Conservation (phyloP, 1,140 invertebrate genomes). For the Stenopsyche tienmushanensis region DNA sequence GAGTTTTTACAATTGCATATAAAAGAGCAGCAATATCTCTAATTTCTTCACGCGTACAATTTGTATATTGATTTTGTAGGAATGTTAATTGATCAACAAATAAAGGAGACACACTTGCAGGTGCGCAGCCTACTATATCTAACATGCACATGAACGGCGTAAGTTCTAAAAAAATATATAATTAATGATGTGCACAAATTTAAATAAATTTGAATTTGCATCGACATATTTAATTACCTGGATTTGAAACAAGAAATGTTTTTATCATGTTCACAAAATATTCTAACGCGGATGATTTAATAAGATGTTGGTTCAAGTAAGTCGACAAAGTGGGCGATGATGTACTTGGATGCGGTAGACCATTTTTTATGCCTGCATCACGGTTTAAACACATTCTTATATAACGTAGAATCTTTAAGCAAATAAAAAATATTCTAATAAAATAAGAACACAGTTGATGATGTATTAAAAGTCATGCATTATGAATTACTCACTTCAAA, state of each 20-base stretch:
- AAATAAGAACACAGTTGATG: constrained; percentile 5
- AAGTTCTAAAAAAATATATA: constrained; percentile 52
- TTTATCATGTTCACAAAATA: constrained; percentile 68
- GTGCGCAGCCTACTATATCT: constrained; percentile 71
- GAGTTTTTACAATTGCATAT: constrained; percentile 65
- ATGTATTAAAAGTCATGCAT: neutral
- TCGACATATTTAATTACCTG: constrained; percentile 49
- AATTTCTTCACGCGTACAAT: constrained; percentile 73
- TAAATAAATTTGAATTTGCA: constrained; percentile 1
- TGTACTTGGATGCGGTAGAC: constrained; percentile 61
- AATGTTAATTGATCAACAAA: constrained; percentile 63
- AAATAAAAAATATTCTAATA: constrained; percentile 1
- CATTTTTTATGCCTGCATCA: constrained; percentile 50
- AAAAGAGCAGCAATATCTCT: constrained; percentile 68
- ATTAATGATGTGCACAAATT: constrained; percentile 5
- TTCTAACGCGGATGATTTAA: constrained; percentile 58
- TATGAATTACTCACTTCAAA: constrained; percentile 57
- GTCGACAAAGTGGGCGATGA: constrained; percentile 62
- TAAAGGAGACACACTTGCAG: constrained; percentile 59
- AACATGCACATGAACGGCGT: constrained; percentile 70
- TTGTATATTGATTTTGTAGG: constrained; percentile 62
- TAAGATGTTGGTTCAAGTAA: constrained; percentile 55
- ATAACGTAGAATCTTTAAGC: constrained; percentile 71
- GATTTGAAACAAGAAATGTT: constrained; percentile 61
- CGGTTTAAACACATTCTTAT: constrained; percentile 70